Base-by-base conservation (phyloP, 2,113 vertebrate genomes). In the Chaenogobius annularis region DNA sequence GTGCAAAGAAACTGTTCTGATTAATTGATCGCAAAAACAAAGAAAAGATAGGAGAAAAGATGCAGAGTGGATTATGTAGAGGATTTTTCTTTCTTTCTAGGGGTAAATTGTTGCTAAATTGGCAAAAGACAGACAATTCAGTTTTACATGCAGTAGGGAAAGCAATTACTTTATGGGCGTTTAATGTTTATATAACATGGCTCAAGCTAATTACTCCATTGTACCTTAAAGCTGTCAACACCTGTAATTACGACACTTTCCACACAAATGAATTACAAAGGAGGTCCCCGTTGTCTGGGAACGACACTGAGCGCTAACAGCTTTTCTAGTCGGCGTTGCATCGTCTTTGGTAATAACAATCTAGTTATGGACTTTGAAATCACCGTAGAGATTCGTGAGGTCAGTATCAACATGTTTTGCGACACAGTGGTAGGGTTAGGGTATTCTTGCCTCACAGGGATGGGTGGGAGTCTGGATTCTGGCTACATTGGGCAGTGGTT, bases 171-270 rank as follows among this genome's bases (percentile, higher is more conserved):
- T 61, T 11, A 63, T 10, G 59, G 35, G 17, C 19, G 61, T 63
- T 40, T 40, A 37, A 43, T 63, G 61, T 40, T 63, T 63, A 19
- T 7, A 19, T 63, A 40, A 10, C 22, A 26, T 40, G 35, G 35
- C 61, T 11, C 17, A 3, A 19, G 10, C 14, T 63, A 63, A 63
- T 63, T 63, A 63, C 10, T 35, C 31, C 19, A n/a, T 63, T 43
- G 35, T 37, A 63, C 15, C 31, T 40, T 37, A 63, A 12, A 37
- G 61, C 61, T 61, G 58, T 61, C 58, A 61, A 35, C 58, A 61
- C 58, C 26, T 40, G 61, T 20, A 13, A 35, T 35, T 19, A 61
- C 0, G 31, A 15, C 6, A 43, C 19, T 63, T 63, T 63, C 61
- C 9, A 12, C 61, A n/a, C 19, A n/a, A 40, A 40, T 20, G 0